Evolutionary conservation across 2,797 vertebrate genomes (phyloP).

Genomic region (Clarias laeviceps): DNA sequence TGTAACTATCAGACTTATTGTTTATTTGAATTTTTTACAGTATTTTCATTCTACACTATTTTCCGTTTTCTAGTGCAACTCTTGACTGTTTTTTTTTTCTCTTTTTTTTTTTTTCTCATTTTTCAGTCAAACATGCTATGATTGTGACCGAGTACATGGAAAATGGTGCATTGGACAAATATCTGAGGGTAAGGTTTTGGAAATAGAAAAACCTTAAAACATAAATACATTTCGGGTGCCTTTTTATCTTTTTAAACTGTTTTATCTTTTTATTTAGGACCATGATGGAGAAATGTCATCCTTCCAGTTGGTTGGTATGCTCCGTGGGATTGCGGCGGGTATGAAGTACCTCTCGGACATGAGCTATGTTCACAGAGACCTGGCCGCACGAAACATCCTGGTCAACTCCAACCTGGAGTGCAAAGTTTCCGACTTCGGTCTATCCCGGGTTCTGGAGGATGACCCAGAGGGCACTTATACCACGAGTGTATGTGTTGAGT

Average conservation of each 20-base stretch:
- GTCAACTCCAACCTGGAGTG: constrained; percentile 93
- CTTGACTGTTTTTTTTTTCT: constrained; percentile 2
- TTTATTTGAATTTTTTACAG: neutral
- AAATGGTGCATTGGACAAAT: constrained; percentile 92
- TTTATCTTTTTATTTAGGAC: constrained; percentile 65
- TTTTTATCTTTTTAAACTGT: neutral
- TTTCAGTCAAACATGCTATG: constrained; percentile 93
- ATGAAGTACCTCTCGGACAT: constrained; percentile 98
- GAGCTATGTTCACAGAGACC: constrained; percentile 95
- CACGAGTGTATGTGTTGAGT: constrained; percentile 84
- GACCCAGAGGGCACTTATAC: constrained; percentile 96
- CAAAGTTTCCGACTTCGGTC: constrained; percentile 95
- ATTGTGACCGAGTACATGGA: constrained; percentile 98
- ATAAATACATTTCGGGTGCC: neutral
- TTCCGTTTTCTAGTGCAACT: neutral
- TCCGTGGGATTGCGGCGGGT: constrained; percentile 88
- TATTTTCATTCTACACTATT: neutral
- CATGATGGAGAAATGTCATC: constrained; percentile 88
- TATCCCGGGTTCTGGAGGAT: constrained; percentile 92
- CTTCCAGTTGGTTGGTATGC: constrained; percentile 93
- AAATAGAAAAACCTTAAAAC: neutral
- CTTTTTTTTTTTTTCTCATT: constrained; percentile 6
- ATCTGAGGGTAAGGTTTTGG: constrained; percentile 81
- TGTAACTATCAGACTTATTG: constrained; percentile 72
- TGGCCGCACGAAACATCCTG: constrained; percentile 94